Evolutionary conservation across 1,140 invertebrate genomes (phyloP), one percentile per base, ranked within the genome.

Genomic region (Brachionus manjavacas): DNA sequence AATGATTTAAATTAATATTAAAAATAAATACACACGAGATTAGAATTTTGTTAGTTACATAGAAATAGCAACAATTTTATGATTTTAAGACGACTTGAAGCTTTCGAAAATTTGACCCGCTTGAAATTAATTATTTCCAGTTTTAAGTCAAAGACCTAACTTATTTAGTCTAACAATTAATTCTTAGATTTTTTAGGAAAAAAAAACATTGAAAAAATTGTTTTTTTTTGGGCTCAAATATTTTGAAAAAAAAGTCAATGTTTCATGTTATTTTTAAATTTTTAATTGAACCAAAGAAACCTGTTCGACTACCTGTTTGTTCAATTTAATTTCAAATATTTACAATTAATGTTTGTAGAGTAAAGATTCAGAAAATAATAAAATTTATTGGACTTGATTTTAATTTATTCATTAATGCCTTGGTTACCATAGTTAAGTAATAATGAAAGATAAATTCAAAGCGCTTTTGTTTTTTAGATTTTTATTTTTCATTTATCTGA

Each of bases 341-440:
- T 72, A 72, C 68, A 72, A 39, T 12, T 72, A 72, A 72, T 72
- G 66, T 68, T 68, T 68, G 66, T 68, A 68, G 66, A 68, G 66
- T 39, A 68, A 68, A 68, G 66, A 68, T 31, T 31, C 31, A 11
- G 25, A 31, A 31, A 68, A 31, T 68, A 31, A 68, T 68, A 68
- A 31, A 68, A 68, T 68, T 6, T 31, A 68, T 72, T 72, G 68
- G 68, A 43, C 68, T 41, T 72, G 14, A 60, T 41, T 39, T 41
- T 72, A 72, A 72, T 72, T 72, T 72, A 72, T 72, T 39, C 16
- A 9, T n/a, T 7, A 41, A 72, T 35, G 31, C 68, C 68, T 72
- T 72, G 68, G 68, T 41, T 35, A 72, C 68, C 68, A 72, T 72
- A 72, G 68, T 72, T 72, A 72, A 72, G 41, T 72, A 72, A 72